Evolutionary conservation across 2,797 vertebrate species (phyloP).

Genomic region (Agapornis canus): DNA sequence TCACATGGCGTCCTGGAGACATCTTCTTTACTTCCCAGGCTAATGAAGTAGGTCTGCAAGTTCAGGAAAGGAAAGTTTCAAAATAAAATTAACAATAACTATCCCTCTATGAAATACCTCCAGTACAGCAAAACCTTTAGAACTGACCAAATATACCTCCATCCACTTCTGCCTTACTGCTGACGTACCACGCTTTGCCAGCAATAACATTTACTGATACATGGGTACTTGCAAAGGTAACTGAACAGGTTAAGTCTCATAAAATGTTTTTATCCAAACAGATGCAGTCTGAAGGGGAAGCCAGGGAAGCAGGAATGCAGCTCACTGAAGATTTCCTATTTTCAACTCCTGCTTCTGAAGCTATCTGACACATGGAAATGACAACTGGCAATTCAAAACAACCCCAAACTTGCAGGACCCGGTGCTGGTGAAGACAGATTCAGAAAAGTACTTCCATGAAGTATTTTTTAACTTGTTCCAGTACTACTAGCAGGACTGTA

Average conservation of each 20-base stretch:
- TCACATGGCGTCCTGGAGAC: conserved; percentile 96
- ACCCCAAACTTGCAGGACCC: background rate
- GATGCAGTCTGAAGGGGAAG: background rate
- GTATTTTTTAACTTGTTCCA: background rate
- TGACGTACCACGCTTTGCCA: background rate
- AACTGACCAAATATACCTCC: background rate
- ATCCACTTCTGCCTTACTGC: background rate
- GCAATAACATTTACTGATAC: background rate
- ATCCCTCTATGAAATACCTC: background rate
- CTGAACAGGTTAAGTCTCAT: background rate
- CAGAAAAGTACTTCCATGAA: background rate
- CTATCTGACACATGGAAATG: background rate
- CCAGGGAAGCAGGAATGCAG: background rate
- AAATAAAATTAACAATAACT: background rate
- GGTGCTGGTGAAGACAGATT: background rate
- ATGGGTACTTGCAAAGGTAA: background rate
- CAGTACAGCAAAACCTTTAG: background rate
- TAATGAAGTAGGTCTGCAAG: conserved; percentile 91
- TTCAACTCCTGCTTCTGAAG: background rate
- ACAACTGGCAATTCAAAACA: background rate
- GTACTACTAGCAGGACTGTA: background rate
- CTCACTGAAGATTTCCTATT: background rate
- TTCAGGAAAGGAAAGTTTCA: conserved; percentile 16
- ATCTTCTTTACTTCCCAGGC: conserved; percentile 99
- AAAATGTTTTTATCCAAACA: background rate